Conservation (phyloP, 2,113 vertebrate species). For the Rutilus rutilus region DNA sequence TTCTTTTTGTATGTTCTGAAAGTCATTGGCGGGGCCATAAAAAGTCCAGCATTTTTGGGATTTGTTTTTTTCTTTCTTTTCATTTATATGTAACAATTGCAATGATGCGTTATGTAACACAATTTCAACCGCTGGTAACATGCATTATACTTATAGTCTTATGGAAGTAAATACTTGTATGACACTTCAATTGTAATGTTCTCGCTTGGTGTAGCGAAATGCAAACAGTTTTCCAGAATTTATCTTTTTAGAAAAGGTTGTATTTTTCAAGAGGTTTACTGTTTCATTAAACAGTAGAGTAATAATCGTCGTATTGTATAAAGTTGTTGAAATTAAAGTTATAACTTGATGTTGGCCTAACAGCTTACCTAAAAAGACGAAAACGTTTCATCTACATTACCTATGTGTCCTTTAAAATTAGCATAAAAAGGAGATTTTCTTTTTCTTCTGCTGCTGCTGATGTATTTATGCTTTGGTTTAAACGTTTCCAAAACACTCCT, state of each 20-base stretch:
- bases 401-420: neutral
- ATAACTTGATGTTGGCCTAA: neutral
- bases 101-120: constrained; percentile 27
- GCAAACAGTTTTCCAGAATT: neutral
- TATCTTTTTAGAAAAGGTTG: neutral
- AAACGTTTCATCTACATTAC: neutral
- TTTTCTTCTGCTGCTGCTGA: neutral
- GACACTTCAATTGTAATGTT: constrained; percentile 6
- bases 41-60: neutral
- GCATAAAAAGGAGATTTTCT: neutral
- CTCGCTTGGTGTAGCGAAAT: neutral
- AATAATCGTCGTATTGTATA: neutral
- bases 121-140: constrained; percentile 9
- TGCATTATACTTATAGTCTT: neutral
- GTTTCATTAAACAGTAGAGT: neutral
- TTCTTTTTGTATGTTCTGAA: neutral
- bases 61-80: neutral
- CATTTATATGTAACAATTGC: neutral
- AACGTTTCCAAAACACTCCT: neutral
- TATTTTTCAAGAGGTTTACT: neutral
- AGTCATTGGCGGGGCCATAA: neutral
- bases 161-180: neutral
- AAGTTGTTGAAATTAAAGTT: neutral
- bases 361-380: neutral
- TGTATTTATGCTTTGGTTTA: neutral